Evolutionary conservation across 92 coral and sea anemone genomes (phyloP).

Genomic region (Epizoanthus rinbou): DNA sequence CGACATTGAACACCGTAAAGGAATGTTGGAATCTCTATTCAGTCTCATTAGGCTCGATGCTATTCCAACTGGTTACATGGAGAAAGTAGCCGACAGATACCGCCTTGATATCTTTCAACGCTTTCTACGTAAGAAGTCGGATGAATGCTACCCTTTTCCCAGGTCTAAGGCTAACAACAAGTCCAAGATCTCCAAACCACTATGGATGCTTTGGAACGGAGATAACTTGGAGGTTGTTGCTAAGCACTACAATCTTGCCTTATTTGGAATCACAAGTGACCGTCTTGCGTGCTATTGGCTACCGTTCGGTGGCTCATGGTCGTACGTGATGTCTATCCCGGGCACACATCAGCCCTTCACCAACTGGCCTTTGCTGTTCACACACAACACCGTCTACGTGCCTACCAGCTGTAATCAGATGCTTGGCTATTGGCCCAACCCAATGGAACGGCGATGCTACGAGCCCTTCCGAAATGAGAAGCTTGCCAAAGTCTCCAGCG

Average conservation of each 20-base stretch:
- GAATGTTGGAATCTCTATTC: slow-evolving; percentile 46
- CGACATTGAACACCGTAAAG: slow-evolving; percentile 46
- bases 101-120: slow-evolving; percentile 41
- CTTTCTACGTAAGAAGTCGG: slow-evolving; percentile 49
- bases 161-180: slow-evolving; percentile 32
- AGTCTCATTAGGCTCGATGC: slow-evolving; percentile 53
- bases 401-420: slow-evolving; percentile 58
- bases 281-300: slow-evolving; percentile 60
- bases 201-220: slow-evolving; percentile 50
- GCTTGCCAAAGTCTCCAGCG: slow-evolving; percentile 14
- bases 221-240: slow-evolving; percentile 43
- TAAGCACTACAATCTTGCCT: slow-evolving; percentile 59
- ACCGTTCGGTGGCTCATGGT: slow-evolving; percentile 68
- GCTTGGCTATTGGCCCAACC: slow-evolving; percentile 61
- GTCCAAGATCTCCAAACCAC: slow-evolving; percentile 32
- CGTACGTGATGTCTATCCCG: slow-evolving; percentile 62
- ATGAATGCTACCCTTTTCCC: slow-evolving; percentile 40
- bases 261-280: slow-evolving; percentile 59
- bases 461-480: slow-evolving; percentile 39
- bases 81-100: slow-evolving; percentile 45
- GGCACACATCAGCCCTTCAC: slow-evolving; percentile 54
- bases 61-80: slow-evolving; percentile 59
- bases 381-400: slow-evolving; percentile 52
- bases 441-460: slow-evolving; percentile 55
- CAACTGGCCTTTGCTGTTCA: slow-evolving; percentile 53